Base-by-base conservation (phyloP, 2,113 vertebrate species). In the Puffinus mauretanicus region DNA sequence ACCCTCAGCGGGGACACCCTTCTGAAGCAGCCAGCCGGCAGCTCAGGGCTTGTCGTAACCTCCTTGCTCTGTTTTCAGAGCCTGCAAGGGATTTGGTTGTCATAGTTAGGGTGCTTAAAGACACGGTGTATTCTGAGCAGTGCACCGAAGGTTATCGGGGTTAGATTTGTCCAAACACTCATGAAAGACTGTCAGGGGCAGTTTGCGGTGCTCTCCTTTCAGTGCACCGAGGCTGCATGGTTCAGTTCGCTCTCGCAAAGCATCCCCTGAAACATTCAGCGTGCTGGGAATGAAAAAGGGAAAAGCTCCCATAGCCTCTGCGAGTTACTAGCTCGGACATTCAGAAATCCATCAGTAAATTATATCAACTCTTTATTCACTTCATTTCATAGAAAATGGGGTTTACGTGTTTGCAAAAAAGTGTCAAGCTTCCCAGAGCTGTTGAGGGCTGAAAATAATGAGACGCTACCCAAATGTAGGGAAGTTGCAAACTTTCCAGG, bases 181-280 rank as follows among this genome's bases (percentile, higher is more conserved):
- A 5, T 30, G 52, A 10, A 67, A 75, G 38, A 54, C 54, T n/a
- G 0, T 22, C 12, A 18, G 42, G 46, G 42, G 11, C 13, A 40
- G 9, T 73, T 30, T 7, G 2, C 32, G 34, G 75, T 4, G 10
- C 14, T 84, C 13, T 16, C 16, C 42, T 40, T 77, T 62, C 0
- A 1, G 22, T 7, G 10, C 0, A 4, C 32, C 0, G 12, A 21
- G 49, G 27, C 61, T n/a, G n/a, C 1, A 0, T 5, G 2, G 26
- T 81, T 70, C 1, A 2, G 19, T 44, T 69, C 4, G 0, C 20
- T 47, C 40, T 55, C 1, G 0, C 36, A 16, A 49, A 44, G 46
- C 2, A 0, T 54, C 27, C 20, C 16, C n/a, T n/a, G 26, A 72
- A 88, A 60, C 8, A 24, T 71, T 90, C 1, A 1, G 54, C 2